These are phyloP conservation scores for Myoxocephalus aenaeus DNA, from an alignment of 2,797 vertebrate genomes.

Conservation along the genomic window DNA sequence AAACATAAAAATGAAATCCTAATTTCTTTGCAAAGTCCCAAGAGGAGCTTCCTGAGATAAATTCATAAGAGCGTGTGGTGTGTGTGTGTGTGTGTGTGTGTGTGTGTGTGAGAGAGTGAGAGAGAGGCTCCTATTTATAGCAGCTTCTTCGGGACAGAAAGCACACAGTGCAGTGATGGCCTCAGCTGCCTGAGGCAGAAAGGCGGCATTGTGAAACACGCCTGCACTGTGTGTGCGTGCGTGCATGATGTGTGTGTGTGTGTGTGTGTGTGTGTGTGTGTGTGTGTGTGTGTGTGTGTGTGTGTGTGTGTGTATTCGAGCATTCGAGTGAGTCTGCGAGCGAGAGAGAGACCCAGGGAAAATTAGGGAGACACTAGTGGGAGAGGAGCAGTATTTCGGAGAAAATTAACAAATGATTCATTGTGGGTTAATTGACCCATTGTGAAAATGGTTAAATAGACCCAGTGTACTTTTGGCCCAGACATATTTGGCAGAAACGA, in stretches of 20 bases:
- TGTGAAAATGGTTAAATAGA: constrained; percentile 74
- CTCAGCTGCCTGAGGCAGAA: constrained; percentile 73
- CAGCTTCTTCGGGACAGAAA: constrained; percentile 80
- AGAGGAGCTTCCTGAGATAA: constrained; percentile 40
- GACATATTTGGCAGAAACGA: constrained; percentile 48
- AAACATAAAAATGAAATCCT: constrained; percentile 54
- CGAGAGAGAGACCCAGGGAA: constrained; percentile 15
- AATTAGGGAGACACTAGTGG: constrained; percentile 41
- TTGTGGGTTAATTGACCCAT: constrained; percentile 75
- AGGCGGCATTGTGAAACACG: constrained; percentile 73
- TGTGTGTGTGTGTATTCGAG: constrained; percentile 8
- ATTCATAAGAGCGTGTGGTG: constrained; percentile 29
- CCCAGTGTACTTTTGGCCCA: constrained; percentile 59
- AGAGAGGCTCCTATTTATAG: constrained; percentile 77
- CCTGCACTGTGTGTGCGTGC: constrained; percentile 38
- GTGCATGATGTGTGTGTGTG: constrained; percentile 8
- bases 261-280: background rate
- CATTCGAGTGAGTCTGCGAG: constrained; percentile 34
- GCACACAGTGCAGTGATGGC: constrained; percentile 75
- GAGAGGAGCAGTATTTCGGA: constrained; percentile 59
- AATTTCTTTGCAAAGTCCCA: constrained; percentile 39
- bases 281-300: constrained; percentile 13
- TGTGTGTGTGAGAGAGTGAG: background rate
- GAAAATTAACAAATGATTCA: constrained; percentile 75
- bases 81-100: background rate